These are phyloP conservation scores for Hypotaenidia okinawae DNA, from an alignment of 2,797 vertebrate species.

Conservation along the genomic window DNA sequence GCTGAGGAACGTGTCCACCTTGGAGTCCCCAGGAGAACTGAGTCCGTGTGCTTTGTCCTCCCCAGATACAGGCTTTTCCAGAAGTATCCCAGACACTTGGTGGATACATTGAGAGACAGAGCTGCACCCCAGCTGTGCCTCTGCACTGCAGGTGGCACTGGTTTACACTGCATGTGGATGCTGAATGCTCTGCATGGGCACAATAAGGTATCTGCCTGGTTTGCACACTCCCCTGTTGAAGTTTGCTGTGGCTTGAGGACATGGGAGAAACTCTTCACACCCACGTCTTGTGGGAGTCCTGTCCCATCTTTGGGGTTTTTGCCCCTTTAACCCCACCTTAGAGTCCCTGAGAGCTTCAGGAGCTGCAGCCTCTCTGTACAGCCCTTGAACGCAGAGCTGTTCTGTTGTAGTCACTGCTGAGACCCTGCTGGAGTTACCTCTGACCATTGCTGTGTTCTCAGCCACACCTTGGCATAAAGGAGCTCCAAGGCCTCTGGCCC, in stretches of 20 bases:
- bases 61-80: not conserved
- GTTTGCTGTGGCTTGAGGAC: not conserved
- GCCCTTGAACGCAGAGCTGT: not conserved
- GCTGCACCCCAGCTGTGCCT: not conserved
- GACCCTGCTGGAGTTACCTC: not conserved
- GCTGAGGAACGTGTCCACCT: not conserved
- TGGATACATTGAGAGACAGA: not conserved
- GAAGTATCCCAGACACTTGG: not conserved
- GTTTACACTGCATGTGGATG: accelerated
- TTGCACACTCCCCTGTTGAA: not conserved
- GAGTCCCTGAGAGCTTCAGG: not conserved
- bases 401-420: not conserved
- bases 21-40: not conserved
- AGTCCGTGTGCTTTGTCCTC: not conserved
- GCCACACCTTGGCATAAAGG: not conserved
- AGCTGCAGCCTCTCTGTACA: not conserved
- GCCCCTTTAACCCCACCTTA: not conserved
- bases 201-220: accelerated
- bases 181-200: not conserved
- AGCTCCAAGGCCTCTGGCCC: not conserved
- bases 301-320: not conserved
- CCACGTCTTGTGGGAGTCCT: not conserved
- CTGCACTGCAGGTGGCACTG: accelerated
- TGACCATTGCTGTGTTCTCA: not conserved
- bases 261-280: not conserved